phyloP scores from a whole-genome alignment of 2,888 invertebrate genomes.

The Agrotis segetum region DNA sequence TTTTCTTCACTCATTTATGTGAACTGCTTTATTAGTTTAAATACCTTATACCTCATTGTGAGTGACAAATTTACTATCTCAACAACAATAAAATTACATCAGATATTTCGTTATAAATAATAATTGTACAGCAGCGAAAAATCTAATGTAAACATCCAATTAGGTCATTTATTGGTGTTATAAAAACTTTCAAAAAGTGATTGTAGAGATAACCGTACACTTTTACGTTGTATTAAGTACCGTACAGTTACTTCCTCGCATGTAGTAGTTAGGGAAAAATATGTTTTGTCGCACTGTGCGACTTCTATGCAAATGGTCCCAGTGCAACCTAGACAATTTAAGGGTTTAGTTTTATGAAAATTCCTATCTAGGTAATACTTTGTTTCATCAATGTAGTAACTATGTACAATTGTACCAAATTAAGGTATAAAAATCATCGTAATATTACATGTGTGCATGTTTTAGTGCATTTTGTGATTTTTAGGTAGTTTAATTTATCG shows the following conservation, averaged over 20 bases:
- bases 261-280: slow-evolving; percentile 71
- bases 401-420: slow-evolving; percentile 86
- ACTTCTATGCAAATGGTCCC: slow-evolving; percentile 66
- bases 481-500: slow-evolving; percentile 90
- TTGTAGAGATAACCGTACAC: slow-evolving; percentile 83
- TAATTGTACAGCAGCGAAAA: slow-evolving; percentile 54
- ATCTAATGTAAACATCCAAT: slow-evolving; percentile 52
- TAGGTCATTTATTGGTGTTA: slow-evolving; percentile 58
- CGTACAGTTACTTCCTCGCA: slow-evolving; percentile 86
- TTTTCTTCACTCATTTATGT: slow-evolving; percentile 48
- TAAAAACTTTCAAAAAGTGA: slow-evolving; percentile 77
- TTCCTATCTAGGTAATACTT: slow-evolving; percentile 75
- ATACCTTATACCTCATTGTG: slow-evolving; percentile 21
- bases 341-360: slow-evolving; percentile 78
- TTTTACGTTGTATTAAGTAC: slow-evolving; percentile 70
- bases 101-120: slow-evolving; percentile 54
- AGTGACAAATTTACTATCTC: slow-evolving; percentile 42
- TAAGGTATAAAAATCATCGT: slow-evolving; percentile 86
- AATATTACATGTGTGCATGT: slow-evolving; percentile 90
- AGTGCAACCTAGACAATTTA: slow-evolving; percentile 79
- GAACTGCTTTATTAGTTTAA: slow-evolving; percentile 56
- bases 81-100: slow-evolving; percentile 40
- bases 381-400: slow-evolving; percentile 80
- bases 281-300: slow-evolving; percentile 68
- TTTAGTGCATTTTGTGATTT: slow-evolving; percentile 91